Base-by-base conservation (phyloP, 2,888 invertebrate genomes). In the Diarsia mendica region DNA sequence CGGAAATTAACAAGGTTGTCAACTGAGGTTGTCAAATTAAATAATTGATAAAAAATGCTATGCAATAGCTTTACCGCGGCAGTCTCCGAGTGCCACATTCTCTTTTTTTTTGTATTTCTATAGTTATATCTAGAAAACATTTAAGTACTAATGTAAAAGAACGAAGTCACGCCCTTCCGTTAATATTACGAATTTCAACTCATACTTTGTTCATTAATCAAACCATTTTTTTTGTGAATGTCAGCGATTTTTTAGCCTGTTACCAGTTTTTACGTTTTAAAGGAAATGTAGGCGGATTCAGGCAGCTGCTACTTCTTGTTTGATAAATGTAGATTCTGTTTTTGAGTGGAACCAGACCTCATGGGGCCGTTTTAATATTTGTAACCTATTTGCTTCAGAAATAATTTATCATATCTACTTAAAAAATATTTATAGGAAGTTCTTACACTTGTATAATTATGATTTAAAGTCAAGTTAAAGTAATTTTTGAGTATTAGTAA, bases 121-220 rank as follows among this genome's bases (percentile, higher is more conserved):
- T 1, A 69, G 33, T 33, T 0, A 18, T 33, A 55, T 15, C 2
- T 46, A 39, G 4, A 58, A 33, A 15, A 60, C 18, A 4, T 51
- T 10, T 73, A 44, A 49, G 20, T 60, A 15, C 3, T 3, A 18
- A 4, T 20, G 18, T 15, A 28, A 72, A 79, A 75, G 0, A 51
- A 68, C 23, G 8, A 63, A 67, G 68, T 72, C 53, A 83, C 39
- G 39, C 20, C 51, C 55, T 70, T 51, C n/a, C 46, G 60, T 44
- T 46, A 58, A 65, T 23, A 78, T 73, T 49, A 51, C 23, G 61
- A 80, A 69, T 64, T 55, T 20, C 80, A 64, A 64, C 63, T 84
- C 75, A 75, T 61, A 55, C 33, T 18, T 44, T 18, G 46, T 55
- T 79, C 80, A 82, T 84, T 66, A 83, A 79, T 82, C 80, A 84